Base-by-base conservation (phyloP, 2,113 vertebrate species). In the Romanogobio albipinnatus region DNA sequence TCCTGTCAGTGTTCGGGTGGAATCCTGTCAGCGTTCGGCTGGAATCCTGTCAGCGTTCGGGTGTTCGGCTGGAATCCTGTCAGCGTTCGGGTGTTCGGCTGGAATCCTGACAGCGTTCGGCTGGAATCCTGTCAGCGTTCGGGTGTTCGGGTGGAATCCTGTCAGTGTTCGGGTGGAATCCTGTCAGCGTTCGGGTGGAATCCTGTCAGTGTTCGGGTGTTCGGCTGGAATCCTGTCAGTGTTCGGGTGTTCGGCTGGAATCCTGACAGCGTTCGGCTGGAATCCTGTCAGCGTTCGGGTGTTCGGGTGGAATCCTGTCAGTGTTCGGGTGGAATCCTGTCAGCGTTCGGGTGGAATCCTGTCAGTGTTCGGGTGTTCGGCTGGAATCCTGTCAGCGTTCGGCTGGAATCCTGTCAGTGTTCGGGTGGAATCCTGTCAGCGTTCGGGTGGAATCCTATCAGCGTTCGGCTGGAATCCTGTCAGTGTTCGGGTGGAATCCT, bases 171-270 rank as follows among this genome's bases (percentile, higher is more conserved):
- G 3, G 36, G 4, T 36, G 36, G 4, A 36, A 5, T 3, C 29
- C 29, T 2, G 29, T 29, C 29, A 29, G 29, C n/a, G n/a, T n/a
- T n/a, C n/a, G 33, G 33, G 33, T 33, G 33, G 3, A 56, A 33
- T 36, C 9, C 68, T 85, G 75, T 71, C 51, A 45, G 83, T n/a
- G 64, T 36, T 4, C 36, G 3, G 36, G 4, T 36, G 36, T n/a
- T n/a, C n/a, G n/a, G n/a, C n/a, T n/a, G n/a, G 4, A 36, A 88
- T 83, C 15, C 53, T 36, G 75, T 71, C 51, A 45, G 74, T n/a
- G 51, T 36, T 4, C 36, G 3, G 36, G 4, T 36, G 36, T n/a
- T n/a, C n/a, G n/a, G n/a, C n/a, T n/a, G n/a, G 4, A 36, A 5
- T 3, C 29, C 29, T 2, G 29, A 1, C 29, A 29, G 29, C n/a